Evolutionary conservation across 2,797 vertebrate species (phyloP), one percentile per base, ranked within the genome.

Genomic region (Acomys russatus): DNA sequence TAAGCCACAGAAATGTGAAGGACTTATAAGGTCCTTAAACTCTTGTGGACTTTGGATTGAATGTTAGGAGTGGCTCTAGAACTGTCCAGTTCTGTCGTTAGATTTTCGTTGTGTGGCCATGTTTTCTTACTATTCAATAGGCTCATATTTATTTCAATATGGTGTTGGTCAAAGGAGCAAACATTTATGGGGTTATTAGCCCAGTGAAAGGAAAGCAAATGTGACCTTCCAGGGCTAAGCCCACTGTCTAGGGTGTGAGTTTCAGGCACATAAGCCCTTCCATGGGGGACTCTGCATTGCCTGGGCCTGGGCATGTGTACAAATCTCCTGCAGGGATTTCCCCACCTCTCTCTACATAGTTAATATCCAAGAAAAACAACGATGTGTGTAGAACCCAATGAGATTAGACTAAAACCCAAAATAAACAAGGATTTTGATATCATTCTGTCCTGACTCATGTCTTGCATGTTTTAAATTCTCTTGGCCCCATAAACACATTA

Each of bases 391-490:
- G 94, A 97, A 96, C 93, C 95, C 90, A 89, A 63, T 87, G 94
- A 97, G 93, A 96, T 95, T 96, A 97, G 83, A 95, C 90, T 97
- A 96, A 77, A 94, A 86, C 94, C 88, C 78, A 95, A 90, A 97
- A 95, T 97, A 98, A 98, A 98, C 87, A 95, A 85, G 64, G 95
- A 95, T 98, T 97, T 98, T 97, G 92, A 96, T 97, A 97, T 97
- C 95, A 97, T 94, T 90, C 95, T 91, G 95, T 66, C 61, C 82
- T 97, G 78, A 92, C 61, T 93, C 93, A 97, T 93, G 97, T 96
- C 90, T 96, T 97, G 97, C 97, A 96, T 97, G 97, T 96, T 97
- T 97, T 97, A 97, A 97, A 94, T 97, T 98, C 97, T 97, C 96
- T 96, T 97, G 96, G 96, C 91, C 96, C 86, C 86, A 92, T 84